Conservation (phyloP, 2,113 vertebrate genomes). For the Stegastes partitus region DNA sequence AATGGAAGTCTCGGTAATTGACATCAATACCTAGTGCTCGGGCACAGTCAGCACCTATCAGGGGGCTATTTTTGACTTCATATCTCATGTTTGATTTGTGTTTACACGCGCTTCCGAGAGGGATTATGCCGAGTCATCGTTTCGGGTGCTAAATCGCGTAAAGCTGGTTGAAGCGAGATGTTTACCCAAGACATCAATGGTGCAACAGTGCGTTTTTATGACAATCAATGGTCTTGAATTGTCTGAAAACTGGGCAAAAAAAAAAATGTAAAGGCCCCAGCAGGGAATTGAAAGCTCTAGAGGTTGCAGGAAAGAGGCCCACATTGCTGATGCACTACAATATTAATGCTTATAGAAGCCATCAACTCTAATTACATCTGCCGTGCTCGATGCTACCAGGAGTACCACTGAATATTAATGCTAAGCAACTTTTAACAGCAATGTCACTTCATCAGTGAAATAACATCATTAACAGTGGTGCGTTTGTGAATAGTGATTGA, state of each 20-base stretch:
- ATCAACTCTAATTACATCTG: slow-evolving; percentile 78
- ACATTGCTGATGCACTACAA: slow-evolving; percentile 71
- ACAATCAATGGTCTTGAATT: slow-evolving; percentile 23
- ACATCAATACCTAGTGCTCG: slow-evolving; percentile 73
- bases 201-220: not conserved
- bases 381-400: slow-evolving; percentile 53
- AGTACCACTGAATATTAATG: slow-evolving; percentile 79
- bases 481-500: slow-evolving; percentile 71
- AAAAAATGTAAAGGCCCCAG: slow-evolving; percentile 34
- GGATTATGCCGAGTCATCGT: slow-evolving; percentile 12
- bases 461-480: slow-evolving; percentile 77
- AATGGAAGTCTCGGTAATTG: slow-evolving; percentile 76
- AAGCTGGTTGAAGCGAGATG: not conserved
- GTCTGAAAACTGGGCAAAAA: slow-evolving; percentile 22
- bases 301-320: slow-evolving; percentile 51
- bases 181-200: not conserved
- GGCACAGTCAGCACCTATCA: slow-evolving; percentile 58
- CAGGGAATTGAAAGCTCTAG: slow-evolving; percentile 47
- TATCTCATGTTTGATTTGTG: slow-evolving; percentile 58
- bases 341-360: slow-evolving; percentile 78
- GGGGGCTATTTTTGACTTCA: slow-evolving; percentile 65
- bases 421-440: slow-evolving; percentile 61
- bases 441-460: slow-evolving; percentile 77
- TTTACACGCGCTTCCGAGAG: slow-evolving; percentile 50
- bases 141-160: slow-evolving; percentile 22